Conservation (phyloP, 2,888 invertebrate species). For the Argynnis bischoffii region DNA sequence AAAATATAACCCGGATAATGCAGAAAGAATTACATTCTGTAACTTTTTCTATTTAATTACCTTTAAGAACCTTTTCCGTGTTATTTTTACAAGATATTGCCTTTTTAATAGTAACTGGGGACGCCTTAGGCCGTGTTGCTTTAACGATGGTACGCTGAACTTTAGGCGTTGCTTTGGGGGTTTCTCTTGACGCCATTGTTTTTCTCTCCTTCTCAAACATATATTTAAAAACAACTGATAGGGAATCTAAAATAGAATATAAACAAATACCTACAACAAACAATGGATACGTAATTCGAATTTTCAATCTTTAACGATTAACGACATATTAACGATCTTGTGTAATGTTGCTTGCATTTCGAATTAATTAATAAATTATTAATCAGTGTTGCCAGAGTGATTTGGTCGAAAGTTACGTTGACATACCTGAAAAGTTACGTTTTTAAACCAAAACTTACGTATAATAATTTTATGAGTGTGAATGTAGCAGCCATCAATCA, state of each 20-base stretch:
- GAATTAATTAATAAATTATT: too few relatives aligned
- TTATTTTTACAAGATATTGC: slow-evolving; percentile 49
- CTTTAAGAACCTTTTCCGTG: slow-evolving; percentile 52
- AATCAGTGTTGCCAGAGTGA: too few relatives aligned
- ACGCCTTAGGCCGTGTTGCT: slow-evolving; percentile 52
- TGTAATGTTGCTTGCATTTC: neutral
- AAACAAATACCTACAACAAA: slow-evolving; percentile 3
- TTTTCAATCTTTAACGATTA: slow-evolving; percentile 11
- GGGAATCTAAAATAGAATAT: slow-evolving; percentile 1
- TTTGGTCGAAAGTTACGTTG: too few relatives aligned
- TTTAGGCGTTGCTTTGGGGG: slow-evolving; percentile 57
- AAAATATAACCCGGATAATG: neutral
- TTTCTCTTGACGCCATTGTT: slow-evolving; percentile 65
- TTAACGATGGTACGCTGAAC: slow-evolving; percentile 54
- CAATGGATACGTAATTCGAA: neutral
- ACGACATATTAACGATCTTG: slow-evolving; percentile 14
- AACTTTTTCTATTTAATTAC: neutral
- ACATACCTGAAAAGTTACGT: too few relatives aligned
- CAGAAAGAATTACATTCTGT: neutral
- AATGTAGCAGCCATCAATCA: too few relatives aligned
- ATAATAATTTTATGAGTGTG: too few relatives aligned
- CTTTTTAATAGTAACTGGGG: slow-evolving; percentile 57
- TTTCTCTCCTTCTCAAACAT: slow-evolving; percentile 11
- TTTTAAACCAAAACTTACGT: too few relatives aligned
- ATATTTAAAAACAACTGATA: neutral